phyloP scores from a whole-genome alignment of 2,888 invertebrate species.

The Limnephilus auricula region DNA sequence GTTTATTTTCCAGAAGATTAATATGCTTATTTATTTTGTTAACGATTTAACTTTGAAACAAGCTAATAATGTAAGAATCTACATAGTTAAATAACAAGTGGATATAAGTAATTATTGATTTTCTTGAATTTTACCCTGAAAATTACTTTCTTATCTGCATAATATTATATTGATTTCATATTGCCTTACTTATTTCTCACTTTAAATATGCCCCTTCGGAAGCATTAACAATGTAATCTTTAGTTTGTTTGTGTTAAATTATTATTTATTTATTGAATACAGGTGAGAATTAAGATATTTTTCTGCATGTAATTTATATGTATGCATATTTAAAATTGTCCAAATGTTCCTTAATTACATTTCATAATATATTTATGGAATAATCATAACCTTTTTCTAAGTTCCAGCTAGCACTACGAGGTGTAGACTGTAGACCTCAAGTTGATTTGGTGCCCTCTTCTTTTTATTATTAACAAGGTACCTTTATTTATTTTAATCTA shows the following conservation, averaged over 20 bases:
- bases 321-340: not conserved
- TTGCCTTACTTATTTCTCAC: not conserved
- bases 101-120: not conserved
- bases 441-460: not conserved
- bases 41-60: not conserved
- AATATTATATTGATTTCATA: not conserved
- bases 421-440: not conserved
- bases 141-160: not conserved
- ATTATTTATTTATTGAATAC: not conserved
- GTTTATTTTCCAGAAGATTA: not conserved
- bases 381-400: not conserved
- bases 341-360: not conserved
- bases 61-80: constrained; percentile 9
- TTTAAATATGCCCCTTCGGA: not conserved
- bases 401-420: not conserved
- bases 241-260: constrained; percentile 2
- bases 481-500: not conserved
- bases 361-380: not conserved
- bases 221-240: not conserved
- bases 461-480: not conserved
- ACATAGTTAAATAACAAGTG: not conserved
- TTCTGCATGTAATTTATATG: not conserved
- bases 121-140: not conserved
- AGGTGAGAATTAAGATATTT: not conserved
- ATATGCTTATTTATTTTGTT: not conserved